Evolutionary conservation across 2,113 vertebrate genomes (phyloP).

Genomic region (Equus quagga): DNA sequence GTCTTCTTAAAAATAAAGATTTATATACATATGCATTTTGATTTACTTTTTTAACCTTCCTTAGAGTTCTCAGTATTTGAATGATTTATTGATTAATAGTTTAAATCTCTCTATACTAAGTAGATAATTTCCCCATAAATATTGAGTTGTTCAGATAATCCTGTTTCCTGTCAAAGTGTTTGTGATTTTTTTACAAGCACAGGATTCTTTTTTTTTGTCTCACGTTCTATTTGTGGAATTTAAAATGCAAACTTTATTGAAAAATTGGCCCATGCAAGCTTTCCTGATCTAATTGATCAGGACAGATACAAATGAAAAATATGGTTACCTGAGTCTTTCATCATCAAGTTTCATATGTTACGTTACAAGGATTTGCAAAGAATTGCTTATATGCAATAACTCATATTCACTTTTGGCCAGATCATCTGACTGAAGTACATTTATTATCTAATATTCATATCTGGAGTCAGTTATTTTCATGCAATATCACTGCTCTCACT

Average conservation of each 20-base stretch:
- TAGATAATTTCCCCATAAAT: slow-evolving; percentile 51
- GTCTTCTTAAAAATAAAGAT: slow-evolving; percentile 53
- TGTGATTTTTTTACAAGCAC: background rate
- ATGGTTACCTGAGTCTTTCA: background rate
- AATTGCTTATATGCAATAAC: background rate
- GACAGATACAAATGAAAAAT: slow-evolving; percentile 8
- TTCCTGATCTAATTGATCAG: slow-evolving; percentile 17
- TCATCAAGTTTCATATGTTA: slow-evolving; percentile 1
- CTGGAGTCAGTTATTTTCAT: background rate
- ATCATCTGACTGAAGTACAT: background rate
- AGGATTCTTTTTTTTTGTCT: background rate
- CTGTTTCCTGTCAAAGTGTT: background rate
- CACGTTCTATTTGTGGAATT: slow-evolving; percentile 8
- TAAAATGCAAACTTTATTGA: slow-evolving; percentile 42
- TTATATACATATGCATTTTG: background rate
- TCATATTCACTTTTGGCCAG: slow-evolving; percentile 34
- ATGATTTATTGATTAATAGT: slow-evolving; percentile 50
- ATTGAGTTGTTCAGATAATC: slow-evolving; percentile 29
- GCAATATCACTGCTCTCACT: background rate
- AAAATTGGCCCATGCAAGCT: background rate
- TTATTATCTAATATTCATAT: slow-evolving; percentile 13
- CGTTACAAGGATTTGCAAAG: slow-evolving; percentile 46
- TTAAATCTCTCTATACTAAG: slow-evolving; percentile 46
- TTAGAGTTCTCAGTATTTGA: background rate
- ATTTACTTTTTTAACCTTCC: slow-evolving; percentile 60